Evolutionary conservation across 2,797 vertebrate genomes (phyloP), one percentile per base, ranked within the genome.

Genomic region (Melanotaenia parkinsoni): DNA sequence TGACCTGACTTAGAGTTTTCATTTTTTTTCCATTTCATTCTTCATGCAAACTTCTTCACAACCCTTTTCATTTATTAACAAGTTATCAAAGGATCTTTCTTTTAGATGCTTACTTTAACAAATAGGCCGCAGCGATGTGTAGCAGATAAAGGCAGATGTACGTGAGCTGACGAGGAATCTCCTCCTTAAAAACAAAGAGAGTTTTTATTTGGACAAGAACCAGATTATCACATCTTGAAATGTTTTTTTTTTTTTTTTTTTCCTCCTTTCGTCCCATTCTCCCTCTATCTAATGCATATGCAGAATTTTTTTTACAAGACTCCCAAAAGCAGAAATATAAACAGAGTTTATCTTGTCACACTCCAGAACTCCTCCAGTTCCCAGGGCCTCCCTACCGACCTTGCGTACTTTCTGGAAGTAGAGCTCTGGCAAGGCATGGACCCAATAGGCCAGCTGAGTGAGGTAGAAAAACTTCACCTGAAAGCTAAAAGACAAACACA

Each of bases 391-490:
- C 54, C 59, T 62, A 94, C 96, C 95, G 88, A 99, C 98, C 97
- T 99, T 99, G 85, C 97, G 96, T 75, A 98, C 96, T 94, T 99
- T 99, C 92, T 99, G 98, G 94, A 99, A 99, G 94, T 99, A 99
- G 65, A 99, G 95, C 79, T 99, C 98, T 0, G 98, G 98, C 69
- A 99, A 91, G 13, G 97, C 95, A 0, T 99, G 98, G 66, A 99
- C 92, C 98, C 98, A 99, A 89, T 99, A 99, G 0, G 98, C 97
- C 90, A 99, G 87, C 94, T 99, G 98, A 77, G 96, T 97, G 87
- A 99, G 92, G 94, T 98, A 99, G 95, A 98, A 99, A 76, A 99
- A 98, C 94, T 99, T 99, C 92, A 99, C 97, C 94, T 99, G 98
- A 92, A 99, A 98, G 87, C 98, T 99, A 82, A 65, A 91, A 45